Base-by-base conservation (phyloP, 1,140 invertebrate genomes). In the Vanessa tameamea region DNA sequence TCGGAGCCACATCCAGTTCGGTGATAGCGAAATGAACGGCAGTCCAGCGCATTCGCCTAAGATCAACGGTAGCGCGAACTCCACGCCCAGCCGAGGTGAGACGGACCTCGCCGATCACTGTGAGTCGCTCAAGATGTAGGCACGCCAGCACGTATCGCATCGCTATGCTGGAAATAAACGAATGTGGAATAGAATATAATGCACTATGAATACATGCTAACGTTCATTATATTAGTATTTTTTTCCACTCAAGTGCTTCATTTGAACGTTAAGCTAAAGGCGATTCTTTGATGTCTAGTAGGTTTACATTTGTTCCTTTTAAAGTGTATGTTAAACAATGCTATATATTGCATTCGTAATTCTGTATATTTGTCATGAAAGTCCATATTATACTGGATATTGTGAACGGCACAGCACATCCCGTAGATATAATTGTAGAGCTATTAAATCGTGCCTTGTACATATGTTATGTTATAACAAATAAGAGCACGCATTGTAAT, bases 81-180 rank as follows among this genome's bases (percentile, higher is more conserved):
- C 90, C 13, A 90, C 91, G 64, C 89, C 89, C 84, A 90, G 86
- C 87, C 86, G 89, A 93, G 87, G 91, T 92, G 90, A 91, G 89
- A 86, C 72, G 87, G 88, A 84, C 78, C 69, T 78, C 82, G 85
- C 78, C 64, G 83, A 87, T 78, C 85, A 90, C 83, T 91, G 91
- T 92, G 88, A 91, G 89, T 93, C 86, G 78, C 84, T 80, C 81
- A 72, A 66, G 74, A 83, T 90, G 89, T 91, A 91, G 87, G 90
- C 91, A 90, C 88, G 85, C 79, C 69, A 66, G 77, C 77, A 81
- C 79, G 66, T 55, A 67, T 55, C 66, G 50, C 72, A 63, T 63
- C 31, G 66, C 72, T 71, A 67, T 65, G 61, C 68, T 57, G 69
- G 68, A 69, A 75, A 47, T 20, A 37, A 64, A 77, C 73, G 71